Base-by-base conservation (phyloP, 2,888 invertebrate species). In the Hydrotaea cyrtoneurina region DNA sequence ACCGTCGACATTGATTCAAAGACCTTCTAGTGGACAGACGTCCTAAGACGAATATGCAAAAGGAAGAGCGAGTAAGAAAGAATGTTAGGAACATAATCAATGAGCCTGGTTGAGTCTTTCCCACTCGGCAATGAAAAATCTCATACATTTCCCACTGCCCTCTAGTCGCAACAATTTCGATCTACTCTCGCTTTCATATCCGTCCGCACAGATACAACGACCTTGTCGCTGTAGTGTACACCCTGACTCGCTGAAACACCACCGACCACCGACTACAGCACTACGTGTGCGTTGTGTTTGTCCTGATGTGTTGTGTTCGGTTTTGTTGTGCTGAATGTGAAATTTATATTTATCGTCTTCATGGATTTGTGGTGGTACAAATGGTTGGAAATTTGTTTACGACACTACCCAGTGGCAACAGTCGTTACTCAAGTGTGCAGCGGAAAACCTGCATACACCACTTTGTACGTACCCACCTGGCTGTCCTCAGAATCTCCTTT, bases 341-440 rank as follows among this genome's bases (percentile, higher is more conserved):
- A 59, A 77, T 74, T 84, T 76, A 76, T 81, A 85, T 85, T 82
- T 80, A 82, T 82, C 77, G 79, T 80, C 77, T 71, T 82, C 73
- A 64, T 64, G 82, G 79, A 73, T 85, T 81, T 77, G 78, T 74
- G 77, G 77, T 36, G 72, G 57, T 71, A 31, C 73, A 77, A 82
- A 82, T 82, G 77, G 74, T 64, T 77, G 55, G 62, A 85, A 85
- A 85, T 82, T 85, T 85, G 82, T 85, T 85, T 82, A 82, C 85
- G 77, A 79, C 76, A 73, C 73, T 46, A 55, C 46, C 46, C 39
- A 21, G 23, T 46, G 23, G 69, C 69, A 69, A 69, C 69, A 69
- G 69, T 69, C 69, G 69, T 69, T 69, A 43, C 46, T 69, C 69
- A 69, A 46, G 19, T 69, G 46, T 11, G 23, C 11, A 59, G 57